Evolutionary conservation across 2,113 vertebrate genomes (phyloP).

Genomic region (Cyanistes caeruleus): DNA sequence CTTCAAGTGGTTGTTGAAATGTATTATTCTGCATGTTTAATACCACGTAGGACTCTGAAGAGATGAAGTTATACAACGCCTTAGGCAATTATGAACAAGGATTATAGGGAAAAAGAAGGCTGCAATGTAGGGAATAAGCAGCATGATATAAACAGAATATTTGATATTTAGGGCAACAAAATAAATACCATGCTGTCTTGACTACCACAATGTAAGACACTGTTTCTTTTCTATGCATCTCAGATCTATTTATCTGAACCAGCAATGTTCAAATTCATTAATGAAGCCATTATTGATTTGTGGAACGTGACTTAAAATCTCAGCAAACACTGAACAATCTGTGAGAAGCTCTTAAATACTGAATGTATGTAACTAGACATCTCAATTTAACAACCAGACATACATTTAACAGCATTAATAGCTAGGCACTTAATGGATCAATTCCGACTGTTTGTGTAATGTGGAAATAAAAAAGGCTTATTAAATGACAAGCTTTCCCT

Average conservation of each 20-base stretch:
- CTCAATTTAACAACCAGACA: slow-evolving; percentile 88
- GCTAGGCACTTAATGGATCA: slow-evolving; percentile 90
- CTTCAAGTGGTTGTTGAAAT: slow-evolving; percentile 32
- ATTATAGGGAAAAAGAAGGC: background rate
- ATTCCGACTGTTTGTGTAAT: slow-evolving; percentile 92
- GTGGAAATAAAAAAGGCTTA: slow-evolving; percentile 87
- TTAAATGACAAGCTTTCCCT: slow-evolving; percentile 96
- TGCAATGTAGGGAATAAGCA: background rate
- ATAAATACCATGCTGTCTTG: background rate
- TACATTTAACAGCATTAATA: slow-evolving; percentile 94
- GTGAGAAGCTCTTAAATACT: slow-evolving; percentile 75
- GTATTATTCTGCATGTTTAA: slow-evolving; percentile 49
- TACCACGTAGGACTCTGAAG: background rate
- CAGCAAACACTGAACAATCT: slow-evolving; percentile 77
- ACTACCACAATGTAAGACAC: background rate
- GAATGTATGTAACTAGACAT: slow-evolving; percentile 80
- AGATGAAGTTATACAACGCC: slow-evolving; percentile 53
- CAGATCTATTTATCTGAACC: slow-evolving; percentile 42
- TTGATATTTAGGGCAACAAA: slow-evolving; percentile 34
- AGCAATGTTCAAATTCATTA: slow-evolving; percentile 68
- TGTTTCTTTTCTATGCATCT: slow-evolving; percentile 1
- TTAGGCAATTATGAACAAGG: slow-evolving; percentile 42
- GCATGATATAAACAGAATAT: slow-evolving; percentile 37
- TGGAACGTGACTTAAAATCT: slow-evolving; percentile 77
- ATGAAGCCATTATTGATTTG: slow-evolving; percentile 79